Evolutionary conservation across 2,797 vertebrate genomes (phyloP).

Genomic region (Poeciliopsis gracilis): DNA sequence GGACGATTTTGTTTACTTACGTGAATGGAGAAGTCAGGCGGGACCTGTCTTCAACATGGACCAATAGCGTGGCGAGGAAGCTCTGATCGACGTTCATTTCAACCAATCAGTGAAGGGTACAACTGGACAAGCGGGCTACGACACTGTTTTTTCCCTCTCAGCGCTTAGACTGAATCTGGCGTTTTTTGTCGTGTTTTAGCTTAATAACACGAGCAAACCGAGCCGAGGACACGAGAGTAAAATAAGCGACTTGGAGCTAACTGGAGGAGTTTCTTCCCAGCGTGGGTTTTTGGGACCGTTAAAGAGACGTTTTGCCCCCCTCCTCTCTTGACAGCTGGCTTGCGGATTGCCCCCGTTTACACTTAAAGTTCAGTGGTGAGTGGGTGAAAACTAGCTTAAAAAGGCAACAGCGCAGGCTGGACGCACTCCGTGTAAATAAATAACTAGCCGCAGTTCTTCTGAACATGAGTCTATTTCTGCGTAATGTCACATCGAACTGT

Average conservation of each 20-base stretch:
- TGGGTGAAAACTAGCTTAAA: constrained; percentile 25
- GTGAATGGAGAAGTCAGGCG: constrained; percentile 47
- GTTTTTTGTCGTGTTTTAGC: constrained; percentile 6
- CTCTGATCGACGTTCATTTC: constrained; percentile 22
- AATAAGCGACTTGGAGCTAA: background rate
- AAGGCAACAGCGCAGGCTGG: background rate
- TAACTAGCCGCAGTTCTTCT: too few species aligned
- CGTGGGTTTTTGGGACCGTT: constrained; percentile 40
- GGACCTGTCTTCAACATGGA: background rate
- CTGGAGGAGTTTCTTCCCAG: background rate
- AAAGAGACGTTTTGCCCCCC: constrained; percentile 39
- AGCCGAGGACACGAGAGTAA: background rate
- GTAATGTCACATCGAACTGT: background rate
- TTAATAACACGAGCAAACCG: constrained; percentile 15
- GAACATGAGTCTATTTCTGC: background rate
- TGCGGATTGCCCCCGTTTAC: constrained; percentile 49
- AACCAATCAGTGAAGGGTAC: constrained; percentile 55
- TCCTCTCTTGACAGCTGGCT: constrained; percentile 58
- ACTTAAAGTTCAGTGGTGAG: constrained; percentile 71
- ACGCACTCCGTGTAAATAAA: background rate
- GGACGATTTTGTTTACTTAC: constrained; percentile 65
- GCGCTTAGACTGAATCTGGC: constrained; percentile 28
- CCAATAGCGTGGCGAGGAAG: constrained; percentile 39
- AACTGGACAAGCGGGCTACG: constrained; percentile 57
- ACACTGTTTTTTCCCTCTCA: constrained; percentile 28